Percentiles rank a stretch among this genome's conserved stretches.
These are phyloP conservation scores for Gambusia yucatana DNA, from an alignment of 2,797 vertebrate species.

Conservation along the genomic window DNA sequence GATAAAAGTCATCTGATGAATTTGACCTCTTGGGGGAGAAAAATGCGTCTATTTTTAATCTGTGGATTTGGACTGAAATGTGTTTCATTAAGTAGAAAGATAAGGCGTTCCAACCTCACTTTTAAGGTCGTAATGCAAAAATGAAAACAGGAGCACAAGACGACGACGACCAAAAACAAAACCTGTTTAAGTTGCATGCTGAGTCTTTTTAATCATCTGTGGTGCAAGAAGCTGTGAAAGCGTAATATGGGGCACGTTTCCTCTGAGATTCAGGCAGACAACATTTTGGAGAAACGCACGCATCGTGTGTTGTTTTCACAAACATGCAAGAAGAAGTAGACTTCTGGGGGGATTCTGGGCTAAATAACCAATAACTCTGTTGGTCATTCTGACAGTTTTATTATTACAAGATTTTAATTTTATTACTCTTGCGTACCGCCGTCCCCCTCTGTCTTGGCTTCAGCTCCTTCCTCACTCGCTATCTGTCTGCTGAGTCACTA, in stretches of 20 bases:
- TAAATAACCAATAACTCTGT: background rate
- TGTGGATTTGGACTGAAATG: conserved; percentile 13
- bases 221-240: background rate
- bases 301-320: background rate
- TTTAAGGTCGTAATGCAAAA: conserved; percentile 35
- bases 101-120: conserved; percentile 27
- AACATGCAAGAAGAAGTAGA: conserved; percentile 5
- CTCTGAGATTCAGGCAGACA: conserved; percentile 18
- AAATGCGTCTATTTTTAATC: conserved; percentile 21
- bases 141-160: background rate
- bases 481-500: conserved; percentile 59
- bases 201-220: conserved; percentile 17
- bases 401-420: conserved; percentile 18
- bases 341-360: conserved; percentile 1
- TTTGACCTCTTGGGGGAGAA: conserved; percentile 18
- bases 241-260: background rate
- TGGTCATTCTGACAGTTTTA: conserved; percentile 11
- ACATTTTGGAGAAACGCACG: conserved; percentile 8
- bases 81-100: conserved; percentile 17
- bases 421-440: conserved; percentile 6
- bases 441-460: conserved; percentile 1
- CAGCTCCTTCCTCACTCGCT: conserved; percentile 13
- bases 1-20: conserved; percentile 41
- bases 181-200: background rate
- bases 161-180: background rate